Conservation (phyloP, 2,113 vertebrate genomes). For the Ciconia boyciana region DNA sequence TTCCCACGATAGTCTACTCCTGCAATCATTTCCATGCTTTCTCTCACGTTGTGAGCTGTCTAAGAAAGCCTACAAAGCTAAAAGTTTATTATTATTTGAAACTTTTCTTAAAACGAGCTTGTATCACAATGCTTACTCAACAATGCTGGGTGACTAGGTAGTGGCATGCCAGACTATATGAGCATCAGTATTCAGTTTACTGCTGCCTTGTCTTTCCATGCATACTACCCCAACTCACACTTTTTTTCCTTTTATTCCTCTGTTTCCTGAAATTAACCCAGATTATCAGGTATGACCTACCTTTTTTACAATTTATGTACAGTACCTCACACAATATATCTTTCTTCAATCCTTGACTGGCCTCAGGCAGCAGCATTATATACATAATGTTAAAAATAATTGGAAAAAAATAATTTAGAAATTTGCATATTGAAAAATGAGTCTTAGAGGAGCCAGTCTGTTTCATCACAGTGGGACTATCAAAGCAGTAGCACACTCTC, state of each 20-base stretch:
- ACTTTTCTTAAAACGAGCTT: neutral
- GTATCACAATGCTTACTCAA: neutral
- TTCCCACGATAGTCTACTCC: neutral
- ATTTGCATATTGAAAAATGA: neutral
- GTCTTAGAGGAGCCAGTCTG: neutral
- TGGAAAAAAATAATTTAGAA: neutral
- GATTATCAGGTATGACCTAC: neutral
- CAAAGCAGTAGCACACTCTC: neutral
- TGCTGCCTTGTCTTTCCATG: neutral
- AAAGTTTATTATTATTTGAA: neutral
- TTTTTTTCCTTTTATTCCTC: neutral
- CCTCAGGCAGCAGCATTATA: neutral
- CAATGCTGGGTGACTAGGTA: neutral
- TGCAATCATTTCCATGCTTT: neutral
- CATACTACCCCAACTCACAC: neutral
- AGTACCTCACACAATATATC: neutral
- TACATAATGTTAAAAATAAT: neutral
- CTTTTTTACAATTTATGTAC: neutral
- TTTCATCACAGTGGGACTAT: neutral
- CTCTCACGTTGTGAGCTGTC: neutral
- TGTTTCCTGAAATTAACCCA: neutral
- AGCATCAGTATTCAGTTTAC: neutral
- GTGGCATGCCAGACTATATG: neutral
- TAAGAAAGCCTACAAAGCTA: neutral
- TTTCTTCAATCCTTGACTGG: neutral